These are phyloP conservation scores for Agrilus planipennis DNA, from an alignment of 1,140 invertebrate species.

Conservation along the genomic window DNA sequence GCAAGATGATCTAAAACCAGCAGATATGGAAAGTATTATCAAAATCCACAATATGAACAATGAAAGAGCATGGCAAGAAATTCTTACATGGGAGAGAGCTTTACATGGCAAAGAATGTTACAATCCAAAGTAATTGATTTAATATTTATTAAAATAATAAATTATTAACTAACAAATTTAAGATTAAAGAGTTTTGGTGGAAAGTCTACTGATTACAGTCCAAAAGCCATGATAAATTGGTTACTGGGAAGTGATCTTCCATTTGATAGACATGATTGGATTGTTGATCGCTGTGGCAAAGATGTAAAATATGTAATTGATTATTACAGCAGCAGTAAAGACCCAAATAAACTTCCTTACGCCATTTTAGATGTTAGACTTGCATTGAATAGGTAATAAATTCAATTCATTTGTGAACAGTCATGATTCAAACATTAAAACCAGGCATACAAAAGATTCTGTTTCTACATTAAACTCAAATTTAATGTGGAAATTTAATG, in stretches of 20 bases:
- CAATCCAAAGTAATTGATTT: conserved; percentile 48
- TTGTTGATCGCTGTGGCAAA: conserved; percentile 95
- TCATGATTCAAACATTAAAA: no score
- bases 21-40: conserved; percentile 97
- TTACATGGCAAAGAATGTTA: conserved; percentile 80
- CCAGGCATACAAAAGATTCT: no score
- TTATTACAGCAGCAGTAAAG: conserved; percentile 90
- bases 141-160: no score
- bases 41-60: conserved; percentile 99
- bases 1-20: conserved; percentile 70
- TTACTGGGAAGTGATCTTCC: conserved; percentile 80
- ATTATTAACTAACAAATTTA: no score
- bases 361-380: conserved; percentile 94
- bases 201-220: conserved; percentile 88
- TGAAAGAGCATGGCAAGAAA: conserved; percentile 94
- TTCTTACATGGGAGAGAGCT: conserved; percentile 98
- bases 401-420: no score
- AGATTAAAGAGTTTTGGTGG: conserved; percentile 92
- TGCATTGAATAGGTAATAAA: conserved; percentile 72
- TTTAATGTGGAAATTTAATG: no score
- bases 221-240: conserved; percentile 77
- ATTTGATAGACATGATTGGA: conserved; percentile 99
- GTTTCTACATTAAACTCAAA: no score
- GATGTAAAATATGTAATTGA: conserved; percentile 95
- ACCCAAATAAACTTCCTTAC: conserved; percentile 78